These are phyloP conservation scores for Saccostrea cuccullata DNA, from an alignment of 1,140 invertebrate species.

Conservation along the genomic window DNA sequence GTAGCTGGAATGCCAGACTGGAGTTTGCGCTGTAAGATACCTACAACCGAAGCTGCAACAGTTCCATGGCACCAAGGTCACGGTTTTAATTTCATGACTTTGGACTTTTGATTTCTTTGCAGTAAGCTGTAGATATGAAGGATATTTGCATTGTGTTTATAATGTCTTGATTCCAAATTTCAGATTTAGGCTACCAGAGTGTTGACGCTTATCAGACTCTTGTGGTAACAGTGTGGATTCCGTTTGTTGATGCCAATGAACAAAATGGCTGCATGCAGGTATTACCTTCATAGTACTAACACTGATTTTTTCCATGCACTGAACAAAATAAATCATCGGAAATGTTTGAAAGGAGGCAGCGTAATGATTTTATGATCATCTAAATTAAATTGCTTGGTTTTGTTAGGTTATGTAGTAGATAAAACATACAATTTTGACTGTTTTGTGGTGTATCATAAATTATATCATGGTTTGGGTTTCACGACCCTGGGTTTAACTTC, in stretches of 20 bases:
- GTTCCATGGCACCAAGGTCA: constrained; percentile 78
- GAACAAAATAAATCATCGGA: too few species aligned
- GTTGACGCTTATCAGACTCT: constrained; percentile 69
- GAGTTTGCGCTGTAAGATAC: constrained; percentile 75
- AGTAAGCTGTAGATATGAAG: background rate
- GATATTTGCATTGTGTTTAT: background rate
- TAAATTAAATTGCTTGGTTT: too few species aligned
- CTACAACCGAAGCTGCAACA: constrained; percentile 69
- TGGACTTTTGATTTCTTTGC: background rate
- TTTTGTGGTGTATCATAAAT: too few species aligned
- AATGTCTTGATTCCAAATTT: constrained; percentile 1
- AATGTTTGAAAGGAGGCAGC: background rate
- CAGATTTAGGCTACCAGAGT: constrained; percentile 74
- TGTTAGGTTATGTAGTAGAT: too few species aligned
- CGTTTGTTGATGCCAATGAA: constrained; percentile 72
- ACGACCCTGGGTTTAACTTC: too few species aligned
- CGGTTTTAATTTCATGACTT: background rate
- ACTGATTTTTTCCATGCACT: too few species aligned
- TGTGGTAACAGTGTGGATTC: constrained; percentile 75
- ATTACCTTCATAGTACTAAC: background rate
- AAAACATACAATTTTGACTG: too few species aligned
- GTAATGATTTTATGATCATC: too few species aligned
- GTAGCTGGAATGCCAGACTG: constrained; percentile 74
- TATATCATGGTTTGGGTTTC: too few species aligned
- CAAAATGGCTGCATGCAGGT: constrained; percentile 77